These are phyloP conservation scores for Eledona agricola DNA, from an alignment of 2,888 invertebrate species.

Conservation along the genomic window DNA sequence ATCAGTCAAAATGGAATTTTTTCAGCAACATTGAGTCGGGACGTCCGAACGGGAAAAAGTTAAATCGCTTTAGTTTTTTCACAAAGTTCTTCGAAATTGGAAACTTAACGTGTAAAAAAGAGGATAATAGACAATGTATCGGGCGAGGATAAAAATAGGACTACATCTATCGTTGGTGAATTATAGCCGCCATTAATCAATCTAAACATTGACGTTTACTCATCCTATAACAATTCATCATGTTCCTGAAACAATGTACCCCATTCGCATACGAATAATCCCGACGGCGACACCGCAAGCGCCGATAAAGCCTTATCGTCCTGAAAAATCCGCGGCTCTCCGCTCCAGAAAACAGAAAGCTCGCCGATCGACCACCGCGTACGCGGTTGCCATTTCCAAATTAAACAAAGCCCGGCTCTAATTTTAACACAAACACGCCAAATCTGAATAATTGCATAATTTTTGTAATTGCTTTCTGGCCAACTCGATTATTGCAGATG, in stretches of 20 bases:
- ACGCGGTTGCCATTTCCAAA: slow-evolving; percentile 49
- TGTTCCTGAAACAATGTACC: slow-evolving; percentile 45
- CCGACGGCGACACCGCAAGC: slow-evolving; percentile 29
- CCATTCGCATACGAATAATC: slow-evolving; percentile 35
- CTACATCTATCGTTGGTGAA: slow-evolving; percentile 43
- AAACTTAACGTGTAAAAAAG: slow-evolving; percentile 40
- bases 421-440: slow-evolving; percentile 44
- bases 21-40: slow-evolving; percentile 10
- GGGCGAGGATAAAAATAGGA: slow-evolving; percentile 42
- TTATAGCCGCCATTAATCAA: slow-evolving; percentile 50
- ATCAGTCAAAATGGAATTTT: slow-evolving; percentile 21
- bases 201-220: slow-evolving; percentile 47
- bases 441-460: slow-evolving; percentile 40
- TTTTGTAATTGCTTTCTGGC: slow-evolving; percentile 38
- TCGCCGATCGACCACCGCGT: too few relatives aligned
- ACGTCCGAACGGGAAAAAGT: slow-evolving; percentile 37
- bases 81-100: slow-evolving; percentile 40
- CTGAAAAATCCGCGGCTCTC: slow-evolving; percentile 2
- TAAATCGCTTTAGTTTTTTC: slow-evolving; percentile 44
- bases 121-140: slow-evolving; percentile 37
- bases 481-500: slow-evolving; percentile 37
- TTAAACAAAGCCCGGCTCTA: slow-evolving; percentile 49
- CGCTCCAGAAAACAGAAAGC: slow-evolving; percentile 8
- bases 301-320: slow-evolving; percentile 32
- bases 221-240: slow-evolving; percentile 48